Evolutionary conservation across 2,888 invertebrate species (phyloP).

Genomic region (Nipponacmea schrenckii): DNA sequence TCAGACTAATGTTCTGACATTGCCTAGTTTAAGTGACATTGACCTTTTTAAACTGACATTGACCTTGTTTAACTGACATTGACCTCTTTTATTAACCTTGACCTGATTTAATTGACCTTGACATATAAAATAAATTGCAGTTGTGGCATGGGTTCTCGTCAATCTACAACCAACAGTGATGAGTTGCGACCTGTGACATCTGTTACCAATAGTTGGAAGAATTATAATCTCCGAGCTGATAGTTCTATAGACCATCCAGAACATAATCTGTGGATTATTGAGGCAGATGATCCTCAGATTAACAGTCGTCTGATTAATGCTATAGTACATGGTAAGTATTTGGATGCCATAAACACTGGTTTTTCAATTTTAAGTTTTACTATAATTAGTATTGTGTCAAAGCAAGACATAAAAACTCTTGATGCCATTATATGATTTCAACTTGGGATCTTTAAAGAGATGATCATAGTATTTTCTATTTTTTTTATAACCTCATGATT

Average conservation of each 20-base stretch:
- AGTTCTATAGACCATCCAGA: slow-evolving; percentile 50
- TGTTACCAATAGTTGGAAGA: slow-evolving; percentile 54
- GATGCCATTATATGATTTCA: background rate
- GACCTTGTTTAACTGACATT: too few species aligned
- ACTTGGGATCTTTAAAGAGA: background rate
- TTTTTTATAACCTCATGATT: too few species aligned
- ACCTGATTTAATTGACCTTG: too few species aligned
- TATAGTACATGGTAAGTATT: slow-evolving; percentile 59
- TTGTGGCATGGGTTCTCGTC: slow-evolving; percentile 40
- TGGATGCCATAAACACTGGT: background rate
- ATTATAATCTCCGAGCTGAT: slow-evolving; percentile 46
- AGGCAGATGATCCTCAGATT: slow-evolving; percentile 59
- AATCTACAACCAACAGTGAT: slow-evolving; percentile 46
- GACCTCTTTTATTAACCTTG: too few species aligned
- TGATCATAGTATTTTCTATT: background rate
- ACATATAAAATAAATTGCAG: slow-evolving; percentile 19
- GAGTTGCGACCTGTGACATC: slow-evolving; percentile 56
- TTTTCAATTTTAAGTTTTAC: background rate
- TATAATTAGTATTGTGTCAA: background rate
- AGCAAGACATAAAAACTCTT: background rate
- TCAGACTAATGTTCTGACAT: too few species aligned
- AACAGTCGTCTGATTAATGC: slow-evolving; percentile 60
- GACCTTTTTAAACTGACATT: too few species aligned
- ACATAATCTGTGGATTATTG: slow-evolving; percentile 61
- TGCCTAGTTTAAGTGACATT: too few species aligned